Evolutionary conservation across 1,140 invertebrate genomes (phyloP).

Genomic region (Pseudachorutes palmiensis): DNA sequence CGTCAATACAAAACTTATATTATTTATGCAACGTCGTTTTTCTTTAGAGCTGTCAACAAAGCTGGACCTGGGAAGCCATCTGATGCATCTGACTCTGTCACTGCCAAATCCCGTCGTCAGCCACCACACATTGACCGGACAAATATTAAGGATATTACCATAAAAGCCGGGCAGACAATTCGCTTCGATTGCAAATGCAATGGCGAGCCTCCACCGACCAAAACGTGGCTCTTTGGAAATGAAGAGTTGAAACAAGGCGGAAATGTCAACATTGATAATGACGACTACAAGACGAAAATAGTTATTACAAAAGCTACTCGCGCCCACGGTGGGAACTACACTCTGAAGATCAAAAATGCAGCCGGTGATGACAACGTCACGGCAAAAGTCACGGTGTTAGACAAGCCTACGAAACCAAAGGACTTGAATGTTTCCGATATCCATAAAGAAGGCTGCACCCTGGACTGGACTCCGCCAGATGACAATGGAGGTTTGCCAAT

Average conservation of each 20-base stretch:
- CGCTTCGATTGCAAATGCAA: slow-evolving; percentile 89
- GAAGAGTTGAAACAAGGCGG: slow-evolving; percentile 57
- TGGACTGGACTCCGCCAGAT: slow-evolving; percentile 89
- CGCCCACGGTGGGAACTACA: slow-evolving; percentile 83
- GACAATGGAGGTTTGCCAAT: slow-evolving; percentile 53
- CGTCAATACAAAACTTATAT: slow-evolving; percentile 42
- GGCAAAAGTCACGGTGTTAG: slow-evolving; percentile 80
- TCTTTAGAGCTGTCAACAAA: slow-evolving; percentile 68
- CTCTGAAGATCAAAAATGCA: slow-evolving; percentile 69
- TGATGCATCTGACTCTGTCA: slow-evolving; percentile 86
- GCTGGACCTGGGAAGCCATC: slow-evolving; percentile 79
- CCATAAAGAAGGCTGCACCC: slow-evolving; percentile 68
- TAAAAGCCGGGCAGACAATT: slow-evolving; percentile 88
- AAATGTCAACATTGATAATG: slow-evolving; percentile 75
- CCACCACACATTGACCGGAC: slow-evolving; percentile 79
- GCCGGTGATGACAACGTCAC: slow-evolving; percentile 72
- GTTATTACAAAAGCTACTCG: slow-evolving; percentile 77
- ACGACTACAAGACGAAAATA: slow-evolving; percentile 80
- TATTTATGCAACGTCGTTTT: not conserved
- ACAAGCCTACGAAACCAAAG: slow-evolving; percentile 77
- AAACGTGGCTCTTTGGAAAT: slow-evolving; percentile 77
- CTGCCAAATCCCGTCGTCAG: slow-evolving; percentile 84
- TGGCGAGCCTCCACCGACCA: slow-evolving; percentile 58
- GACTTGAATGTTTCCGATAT: slow-evolving; percentile 78
- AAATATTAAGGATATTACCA: slow-evolving; percentile 69